Evolutionary conservation across 2,888 invertebrate genomes (phyloP).

Genomic region (Entomobrya proxima): DNA sequence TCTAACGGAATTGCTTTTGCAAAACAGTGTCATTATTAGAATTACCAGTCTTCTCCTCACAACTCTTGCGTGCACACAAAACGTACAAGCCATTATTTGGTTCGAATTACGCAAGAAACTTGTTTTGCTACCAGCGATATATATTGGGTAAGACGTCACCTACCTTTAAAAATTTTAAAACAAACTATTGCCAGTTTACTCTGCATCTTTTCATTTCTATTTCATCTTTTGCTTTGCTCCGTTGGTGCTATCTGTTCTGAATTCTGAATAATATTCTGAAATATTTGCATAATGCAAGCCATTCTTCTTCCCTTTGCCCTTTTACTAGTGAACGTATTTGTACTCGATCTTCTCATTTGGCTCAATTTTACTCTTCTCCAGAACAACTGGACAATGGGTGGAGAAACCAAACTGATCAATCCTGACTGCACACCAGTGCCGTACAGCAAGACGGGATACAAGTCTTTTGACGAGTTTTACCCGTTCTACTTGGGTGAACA

Average conservation of each 20-base stretch:
- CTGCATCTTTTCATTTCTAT: background rate
- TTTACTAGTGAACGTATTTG: background rate
- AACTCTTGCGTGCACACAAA: no score
- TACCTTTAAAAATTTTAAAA: no score
- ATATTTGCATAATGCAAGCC: conserved; percentile 1
- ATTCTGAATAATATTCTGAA: no score
- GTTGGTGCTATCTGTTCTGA: no score
- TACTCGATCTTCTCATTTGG: background rate
- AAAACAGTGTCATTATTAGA: no score
- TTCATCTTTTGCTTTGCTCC: background rate
- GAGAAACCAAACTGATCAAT: conserved; percentile 63
- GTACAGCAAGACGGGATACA: conserved; percentile 69
- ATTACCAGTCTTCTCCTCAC: no score
- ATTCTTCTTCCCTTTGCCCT: background rate
- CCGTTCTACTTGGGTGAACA: conserved; percentile 74
- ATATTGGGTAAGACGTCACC: no score
- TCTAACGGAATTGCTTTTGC: no score
- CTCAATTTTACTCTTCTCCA: conserved; percentile 16
- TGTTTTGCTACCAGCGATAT: no score
- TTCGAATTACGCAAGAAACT: no score
- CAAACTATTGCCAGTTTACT: no score
- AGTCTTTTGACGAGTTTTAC: conserved; percentile 71
- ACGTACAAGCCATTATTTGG: no score
- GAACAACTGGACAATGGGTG: conserved; percentile 17
- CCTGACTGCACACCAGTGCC: conserved; percentile 69